Evolutionary conservation across 1,140 invertebrate species (phyloP).

Genomic region (Leptinotarsa undecemlineata): DNA sequence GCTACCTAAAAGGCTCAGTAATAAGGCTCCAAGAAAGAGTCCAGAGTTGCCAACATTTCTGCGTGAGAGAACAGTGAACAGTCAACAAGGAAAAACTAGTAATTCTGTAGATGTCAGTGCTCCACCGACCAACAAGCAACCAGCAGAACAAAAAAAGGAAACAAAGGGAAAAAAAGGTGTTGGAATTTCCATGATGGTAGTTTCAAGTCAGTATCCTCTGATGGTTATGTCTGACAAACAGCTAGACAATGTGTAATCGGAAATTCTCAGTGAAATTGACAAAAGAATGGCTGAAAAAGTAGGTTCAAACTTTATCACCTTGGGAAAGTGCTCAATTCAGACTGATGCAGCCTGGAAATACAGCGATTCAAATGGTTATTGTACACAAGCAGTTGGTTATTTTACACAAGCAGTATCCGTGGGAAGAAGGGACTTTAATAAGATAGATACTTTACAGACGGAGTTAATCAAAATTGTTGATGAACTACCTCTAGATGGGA

Average conservation of each 20-base stretch:
- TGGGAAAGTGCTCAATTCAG: conserved; percentile 15
- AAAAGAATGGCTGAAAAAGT: conserved; percentile 19
- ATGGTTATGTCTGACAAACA: no score
- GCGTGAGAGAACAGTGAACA: background rate
- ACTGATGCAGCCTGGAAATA: background rate
- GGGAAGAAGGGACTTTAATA: background rate
- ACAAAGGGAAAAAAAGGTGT: background rate
- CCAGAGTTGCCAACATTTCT: background rate
- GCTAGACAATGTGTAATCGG: no score
- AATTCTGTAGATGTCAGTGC: background rate
- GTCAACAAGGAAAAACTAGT: background rate
- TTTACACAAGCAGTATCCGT: background rate
- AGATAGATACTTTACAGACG: conserved; percentile 7
- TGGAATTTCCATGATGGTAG: background rate
- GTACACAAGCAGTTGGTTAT: conserved; percentile 3
- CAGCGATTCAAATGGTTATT: background rate
- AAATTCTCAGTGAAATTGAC: no score
- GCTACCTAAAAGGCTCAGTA: background rate
- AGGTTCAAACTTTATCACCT: background rate
- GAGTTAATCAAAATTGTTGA: conserved; percentile 10
- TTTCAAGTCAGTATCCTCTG: background rate
- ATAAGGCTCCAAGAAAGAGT: background rate
- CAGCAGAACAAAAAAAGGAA: background rate
- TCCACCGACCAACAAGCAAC: background rate
- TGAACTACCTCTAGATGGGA: background rate